A percentile compares a stretch with the other conserved stretches of the same genome.
Conservation (phyloP, 2,113 vertebrate genomes). For the Aegithalos caudatus region DNA sequence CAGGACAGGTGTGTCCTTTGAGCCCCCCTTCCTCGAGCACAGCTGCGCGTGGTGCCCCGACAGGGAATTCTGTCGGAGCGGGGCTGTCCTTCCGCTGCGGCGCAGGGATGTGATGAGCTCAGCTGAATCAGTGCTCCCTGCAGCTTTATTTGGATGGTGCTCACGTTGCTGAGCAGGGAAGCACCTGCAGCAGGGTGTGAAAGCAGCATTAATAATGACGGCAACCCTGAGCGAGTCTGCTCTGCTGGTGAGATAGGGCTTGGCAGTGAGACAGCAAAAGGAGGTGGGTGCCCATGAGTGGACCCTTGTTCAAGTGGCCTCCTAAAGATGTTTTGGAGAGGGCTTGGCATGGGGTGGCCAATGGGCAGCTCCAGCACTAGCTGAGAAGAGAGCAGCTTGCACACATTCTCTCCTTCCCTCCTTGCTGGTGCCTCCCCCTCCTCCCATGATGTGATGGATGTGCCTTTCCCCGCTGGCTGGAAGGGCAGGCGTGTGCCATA, state of each 20-base stretch:
- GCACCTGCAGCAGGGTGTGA: slow-evolving; percentile 24
- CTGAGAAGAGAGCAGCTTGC: neutral
- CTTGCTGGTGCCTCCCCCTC: neutral
- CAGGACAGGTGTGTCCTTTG: neutral
- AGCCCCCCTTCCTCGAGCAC: neutral
- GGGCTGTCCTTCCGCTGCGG: neutral
- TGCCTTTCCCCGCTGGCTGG: accelerated
- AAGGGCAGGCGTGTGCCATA: neutral
- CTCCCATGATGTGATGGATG: neutral
- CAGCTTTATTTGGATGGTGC: slow-evolving; percentile 5
- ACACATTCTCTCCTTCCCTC: neutral
- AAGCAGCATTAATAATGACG: neutral
- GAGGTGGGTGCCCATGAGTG: accelerated
- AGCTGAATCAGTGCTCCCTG: neutral
- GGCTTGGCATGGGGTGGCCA: neutral
- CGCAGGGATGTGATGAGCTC: neutral
- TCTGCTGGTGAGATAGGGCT: neutral
- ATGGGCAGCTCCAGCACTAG: neutral
- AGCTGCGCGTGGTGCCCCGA: accelerated
- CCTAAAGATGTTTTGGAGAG: neutral
- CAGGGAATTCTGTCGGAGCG: neutral
- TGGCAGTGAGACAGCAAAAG: neutral
- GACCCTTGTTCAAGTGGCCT: neutral
- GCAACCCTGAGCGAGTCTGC: neutral
- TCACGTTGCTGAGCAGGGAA: slow-evolving; percentile 7